Evolutionary conservation across 2,113 vertebrate genomes (phyloP).

Genomic region (Syngnathus floridae): DNA sequence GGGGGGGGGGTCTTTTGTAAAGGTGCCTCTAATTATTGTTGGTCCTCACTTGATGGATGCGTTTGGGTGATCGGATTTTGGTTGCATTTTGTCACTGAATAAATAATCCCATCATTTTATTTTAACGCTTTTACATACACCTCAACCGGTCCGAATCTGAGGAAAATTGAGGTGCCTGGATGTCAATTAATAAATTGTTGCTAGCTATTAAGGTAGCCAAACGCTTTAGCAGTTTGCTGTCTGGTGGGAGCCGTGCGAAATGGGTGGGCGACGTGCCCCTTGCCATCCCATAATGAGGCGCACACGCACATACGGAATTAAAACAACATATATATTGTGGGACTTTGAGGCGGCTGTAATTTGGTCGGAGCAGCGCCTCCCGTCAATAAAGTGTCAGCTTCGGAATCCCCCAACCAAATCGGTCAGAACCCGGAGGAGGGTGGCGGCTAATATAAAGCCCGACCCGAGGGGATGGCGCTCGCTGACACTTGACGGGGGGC

Average conservation of each 20-base stretch:
- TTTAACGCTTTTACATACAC: too few species aligned
- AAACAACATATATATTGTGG: slow-evolving; percentile 1
- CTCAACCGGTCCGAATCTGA: too few species aligned
- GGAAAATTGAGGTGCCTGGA: background rate
- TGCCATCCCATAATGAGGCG: background rate
- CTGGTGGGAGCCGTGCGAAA: background rate
- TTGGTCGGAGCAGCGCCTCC: slow-evolving; percentile 1
- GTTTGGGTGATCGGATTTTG: background rate
- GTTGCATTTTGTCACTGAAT: too few species aligned
- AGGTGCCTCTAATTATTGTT: slow-evolving; percentile 1
- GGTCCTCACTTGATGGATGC: background rate
- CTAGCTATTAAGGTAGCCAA: too few species aligned
- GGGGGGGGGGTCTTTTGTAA: slow-evolving; percentile 22
- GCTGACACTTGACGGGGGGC: slow-evolving; percentile 45
- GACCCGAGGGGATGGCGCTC: slow-evolving; percentile 12
- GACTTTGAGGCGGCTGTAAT: slow-evolving; percentile 15
- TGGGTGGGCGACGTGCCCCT: background rate
- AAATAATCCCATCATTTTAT: too few species aligned
- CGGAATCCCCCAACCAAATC: slow-evolving; percentile 10
- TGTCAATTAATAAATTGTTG: too few species aligned
- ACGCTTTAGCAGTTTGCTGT: background rate
- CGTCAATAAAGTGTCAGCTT: slow-evolving; percentile 25
- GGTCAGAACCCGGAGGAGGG: background rate
- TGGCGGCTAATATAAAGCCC: background rate
- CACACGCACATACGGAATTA: slow-evolving; percentile 3